These are phyloP conservation scores for Forbesichthys agassizii DNA, from an alignment of 2,113 vertebrate genomes.

Conservation along the genomic window DNA sequence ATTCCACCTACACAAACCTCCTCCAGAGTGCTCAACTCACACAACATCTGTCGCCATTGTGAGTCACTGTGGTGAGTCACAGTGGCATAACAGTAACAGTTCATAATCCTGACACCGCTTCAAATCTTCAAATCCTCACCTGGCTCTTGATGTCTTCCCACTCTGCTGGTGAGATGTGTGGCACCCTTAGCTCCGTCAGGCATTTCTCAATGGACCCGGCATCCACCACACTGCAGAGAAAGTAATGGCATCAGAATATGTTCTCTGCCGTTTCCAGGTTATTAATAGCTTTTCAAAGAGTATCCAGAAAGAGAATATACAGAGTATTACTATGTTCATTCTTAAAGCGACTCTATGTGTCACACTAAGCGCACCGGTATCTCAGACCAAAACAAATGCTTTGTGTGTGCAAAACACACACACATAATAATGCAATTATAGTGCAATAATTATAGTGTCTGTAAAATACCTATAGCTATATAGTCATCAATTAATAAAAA, in stretches of 20 bases:
- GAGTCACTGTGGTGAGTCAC: conserved; percentile 12
- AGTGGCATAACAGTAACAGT: conserved; percentile 32
- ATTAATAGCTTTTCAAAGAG: no score
- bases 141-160: conserved; percentile 81
- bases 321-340: no score
- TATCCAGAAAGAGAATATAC: no score
- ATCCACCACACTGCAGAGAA: conserved; percentile 78
- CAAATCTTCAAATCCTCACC: conserved; percentile 69
- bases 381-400: no score
- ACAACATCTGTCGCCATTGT: conserved; percentile 10
- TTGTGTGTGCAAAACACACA: no score
- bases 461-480: no score
- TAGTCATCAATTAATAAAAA: no score
- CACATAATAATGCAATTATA: no score
- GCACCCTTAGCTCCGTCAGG: conserved; percentile 80
- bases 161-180: conserved; percentile 64
- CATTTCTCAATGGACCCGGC: conserved; percentile 75
- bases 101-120: conserved; percentile 14
- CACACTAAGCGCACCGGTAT: no score
- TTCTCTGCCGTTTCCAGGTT: no score
- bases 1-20: conserved; percentile 55
- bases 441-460: no score
- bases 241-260: conserved; percentile 2
- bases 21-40: conserved; percentile 29
- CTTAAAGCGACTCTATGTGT: no score